Conservation (phyloP, 2,888 invertebrate species). For the Polyommatus icarus region DNA sequence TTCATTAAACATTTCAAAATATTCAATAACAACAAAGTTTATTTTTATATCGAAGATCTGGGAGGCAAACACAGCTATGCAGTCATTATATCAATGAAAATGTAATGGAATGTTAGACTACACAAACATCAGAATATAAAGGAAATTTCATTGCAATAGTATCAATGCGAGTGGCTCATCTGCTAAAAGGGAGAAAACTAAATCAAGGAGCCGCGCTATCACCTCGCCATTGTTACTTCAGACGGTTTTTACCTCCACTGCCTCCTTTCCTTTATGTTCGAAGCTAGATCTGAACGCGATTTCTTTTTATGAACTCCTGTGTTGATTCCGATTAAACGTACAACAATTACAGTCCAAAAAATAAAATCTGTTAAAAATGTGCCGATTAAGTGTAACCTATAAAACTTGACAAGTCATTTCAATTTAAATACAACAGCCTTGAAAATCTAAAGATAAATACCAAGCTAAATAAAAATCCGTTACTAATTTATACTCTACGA, state of each 20-base stretch:
- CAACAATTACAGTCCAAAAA: not conserved
- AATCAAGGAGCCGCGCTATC: constrained; percentile 49
- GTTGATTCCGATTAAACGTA: not conserved
- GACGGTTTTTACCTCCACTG: constrained; percentile 56
- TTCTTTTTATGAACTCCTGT: constrained; percentile 21
- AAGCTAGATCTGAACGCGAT: constrained; percentile 38
- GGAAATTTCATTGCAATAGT: constrained; percentile 10
- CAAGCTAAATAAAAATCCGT: too few relatives aligned
- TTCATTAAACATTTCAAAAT: not conserved
- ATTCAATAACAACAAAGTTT: too few relatives aligned
- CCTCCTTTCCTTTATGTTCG: constrained; percentile 48
- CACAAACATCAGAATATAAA: not conserved
- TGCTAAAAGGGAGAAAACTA: constrained; percentile 49
- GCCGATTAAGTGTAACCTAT: too few relatives aligned
- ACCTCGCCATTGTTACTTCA: constrained; percentile 60
- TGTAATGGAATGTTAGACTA: not conserved
- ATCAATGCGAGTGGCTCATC: constrained; percentile 10
- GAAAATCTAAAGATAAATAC: too few relatives aligned
- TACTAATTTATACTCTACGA: too few relatives aligned
- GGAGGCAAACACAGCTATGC: not conserved
- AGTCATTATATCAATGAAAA: too few relatives aligned
- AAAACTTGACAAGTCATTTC: too few relatives aligned
- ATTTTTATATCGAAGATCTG: not conserved
- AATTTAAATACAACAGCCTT: too few relatives aligned
- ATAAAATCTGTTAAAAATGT: too few relatives aligned